phyloP scores from a whole-genome alignment of 2,113 vertebrate genomes.

The Ia io region DNA sequence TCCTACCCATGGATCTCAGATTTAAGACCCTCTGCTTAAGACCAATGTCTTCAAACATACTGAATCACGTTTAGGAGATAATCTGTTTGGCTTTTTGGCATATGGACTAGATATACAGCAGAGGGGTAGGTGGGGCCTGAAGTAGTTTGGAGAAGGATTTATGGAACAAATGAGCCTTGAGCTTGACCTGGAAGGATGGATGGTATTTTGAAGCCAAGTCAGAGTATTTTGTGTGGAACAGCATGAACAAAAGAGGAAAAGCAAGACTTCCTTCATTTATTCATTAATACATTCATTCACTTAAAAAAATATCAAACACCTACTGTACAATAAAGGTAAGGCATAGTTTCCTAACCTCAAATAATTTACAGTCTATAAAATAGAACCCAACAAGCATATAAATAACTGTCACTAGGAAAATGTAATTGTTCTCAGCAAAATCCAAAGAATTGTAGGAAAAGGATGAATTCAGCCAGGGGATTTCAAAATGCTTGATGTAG shows the following conservation, averaged over 20 bases:
- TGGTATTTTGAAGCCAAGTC: not conserved
- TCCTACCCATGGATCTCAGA: not conserved
- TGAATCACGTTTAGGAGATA: not conserved
- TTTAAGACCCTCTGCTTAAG: not conserved
- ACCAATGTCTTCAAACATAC: not conserved
- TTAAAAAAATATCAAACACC: not conserved
- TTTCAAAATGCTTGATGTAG: not conserved
- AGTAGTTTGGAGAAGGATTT: not conserved
- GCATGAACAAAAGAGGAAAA: not conserved
- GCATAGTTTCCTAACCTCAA: not conserved
- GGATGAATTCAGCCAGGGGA: not conserved
- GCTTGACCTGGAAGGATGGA: not conserved
- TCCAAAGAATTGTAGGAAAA: not conserved
- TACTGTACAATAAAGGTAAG: slow-evolving; percentile 11
- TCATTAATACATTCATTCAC: not conserved
- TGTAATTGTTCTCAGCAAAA: not conserved
- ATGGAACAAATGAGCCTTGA: slow-evolving; percentile 19
- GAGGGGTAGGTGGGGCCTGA: not conserved
- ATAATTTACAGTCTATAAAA: not conserved
- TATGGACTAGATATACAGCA: not conserved
- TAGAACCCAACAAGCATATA: not conserved
- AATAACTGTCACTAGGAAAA: not conserved
- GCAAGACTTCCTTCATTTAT: not conserved
- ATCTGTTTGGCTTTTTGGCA: not conserved
- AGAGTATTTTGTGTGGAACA: not conserved